Conservation (phyloP, 1,140 invertebrate species). For the Drosophila serrata region DNA sequence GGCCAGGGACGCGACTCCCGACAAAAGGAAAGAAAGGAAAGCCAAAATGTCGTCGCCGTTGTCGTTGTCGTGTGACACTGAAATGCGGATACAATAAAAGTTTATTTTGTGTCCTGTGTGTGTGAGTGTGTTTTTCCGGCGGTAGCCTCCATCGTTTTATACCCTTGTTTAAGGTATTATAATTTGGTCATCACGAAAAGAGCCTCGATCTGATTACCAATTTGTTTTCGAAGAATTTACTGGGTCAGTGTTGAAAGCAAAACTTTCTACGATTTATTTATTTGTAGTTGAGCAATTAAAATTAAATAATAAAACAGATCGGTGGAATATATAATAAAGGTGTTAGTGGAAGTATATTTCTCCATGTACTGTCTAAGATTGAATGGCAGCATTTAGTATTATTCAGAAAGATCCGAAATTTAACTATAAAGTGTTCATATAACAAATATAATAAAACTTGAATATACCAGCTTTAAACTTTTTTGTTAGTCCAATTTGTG, state of each 20-base stretch:
- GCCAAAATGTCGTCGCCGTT: slow-evolving; percentile 49
- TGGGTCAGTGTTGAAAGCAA: neutral
- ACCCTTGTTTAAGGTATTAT: slow-evolving; percentile 20
- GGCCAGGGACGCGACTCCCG: slow-evolving; percentile 2
- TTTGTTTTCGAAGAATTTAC: neutral
- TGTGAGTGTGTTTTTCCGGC: slow-evolving; percentile 9
- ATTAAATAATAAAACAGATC: no score
- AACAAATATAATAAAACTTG: no score
- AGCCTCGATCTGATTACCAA: neutral
- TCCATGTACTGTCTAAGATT: neutral
- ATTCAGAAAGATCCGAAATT: no score
- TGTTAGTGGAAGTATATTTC: neutral
- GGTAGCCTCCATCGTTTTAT: slow-evolving; percentile 12
- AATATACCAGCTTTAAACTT: no score
- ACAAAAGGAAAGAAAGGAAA: slow-evolving; percentile 53
- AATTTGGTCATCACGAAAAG: neutral
- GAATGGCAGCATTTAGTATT: no score
- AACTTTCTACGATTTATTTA: neutral
- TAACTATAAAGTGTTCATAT: no score
- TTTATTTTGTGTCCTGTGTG: slow-evolving; percentile 52
- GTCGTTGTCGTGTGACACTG: slow-evolving; percentile 69
- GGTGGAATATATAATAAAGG: no score
- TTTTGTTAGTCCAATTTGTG: no score
- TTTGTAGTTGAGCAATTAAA: neutral
- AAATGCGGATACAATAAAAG: slow-evolving; percentile 84